Evolutionary conservation across 2,113 vertebrate species (phyloP).

Genomic region (Noturus placidus): DNA sequence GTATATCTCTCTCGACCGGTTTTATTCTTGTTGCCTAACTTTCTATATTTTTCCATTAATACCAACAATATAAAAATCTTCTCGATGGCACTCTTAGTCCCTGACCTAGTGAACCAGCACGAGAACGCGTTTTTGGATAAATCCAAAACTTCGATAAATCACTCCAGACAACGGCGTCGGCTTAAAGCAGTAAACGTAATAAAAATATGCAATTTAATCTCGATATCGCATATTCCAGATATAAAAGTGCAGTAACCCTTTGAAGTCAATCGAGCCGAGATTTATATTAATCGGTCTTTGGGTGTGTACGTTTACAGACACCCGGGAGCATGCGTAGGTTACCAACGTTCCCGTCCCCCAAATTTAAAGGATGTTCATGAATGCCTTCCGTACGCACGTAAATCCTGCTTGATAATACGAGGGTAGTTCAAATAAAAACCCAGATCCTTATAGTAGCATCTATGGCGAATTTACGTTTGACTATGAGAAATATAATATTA

Average conservation of each 20-base stretch:
- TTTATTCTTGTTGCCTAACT: neutral
- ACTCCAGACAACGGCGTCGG: too few species aligned
- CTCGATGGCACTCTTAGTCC: too few species aligned
- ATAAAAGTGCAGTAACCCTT: neutral
- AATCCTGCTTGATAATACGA: neutral
- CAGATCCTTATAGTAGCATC: neutral
- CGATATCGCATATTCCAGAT: neutral
- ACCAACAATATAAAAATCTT: too few species aligned
- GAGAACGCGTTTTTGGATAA: too few species aligned
- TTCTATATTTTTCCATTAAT: too few species aligned
- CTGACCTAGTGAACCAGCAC: too few species aligned
- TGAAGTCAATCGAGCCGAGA: neutral
- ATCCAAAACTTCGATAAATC: neutral
- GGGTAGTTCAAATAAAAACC: neutral
- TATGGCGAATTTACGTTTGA: neutral
- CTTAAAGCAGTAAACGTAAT: too few species aligned
- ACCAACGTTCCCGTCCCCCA: neutral
- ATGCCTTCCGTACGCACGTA: neutral
- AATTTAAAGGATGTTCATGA: neutral
- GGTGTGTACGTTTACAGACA: neutral
- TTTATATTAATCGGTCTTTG: neutral
- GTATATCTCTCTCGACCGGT: too few species aligned
- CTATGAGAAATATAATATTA: too few species aligned
- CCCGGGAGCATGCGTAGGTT: neutral
- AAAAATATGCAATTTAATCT: neutral